Percentiles rank a stretch among this genome's conserved stretches.
Evolutionary conservation across 2,888 invertebrate genomes (phyloP).

Genomic region (Cheilosia vulpina): DNA sequence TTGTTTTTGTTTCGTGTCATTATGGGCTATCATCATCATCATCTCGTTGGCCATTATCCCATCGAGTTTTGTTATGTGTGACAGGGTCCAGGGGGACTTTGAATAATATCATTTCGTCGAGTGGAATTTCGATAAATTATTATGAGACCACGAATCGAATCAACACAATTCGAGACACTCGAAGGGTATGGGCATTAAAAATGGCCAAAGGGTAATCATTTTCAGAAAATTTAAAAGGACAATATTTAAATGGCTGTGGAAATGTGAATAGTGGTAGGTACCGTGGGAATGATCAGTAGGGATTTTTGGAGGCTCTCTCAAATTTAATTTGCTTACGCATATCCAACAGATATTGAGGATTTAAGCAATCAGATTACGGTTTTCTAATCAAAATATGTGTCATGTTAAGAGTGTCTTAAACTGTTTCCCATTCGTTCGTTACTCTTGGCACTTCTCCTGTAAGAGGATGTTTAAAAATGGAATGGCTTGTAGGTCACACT

Average conservation of each 20-base stretch:
- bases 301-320: background rate
- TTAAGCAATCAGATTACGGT: no score
- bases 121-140: constrained; percentile 70
- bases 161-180: background rate
- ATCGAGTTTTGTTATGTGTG: constrained; percentile 67
- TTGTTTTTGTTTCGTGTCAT: constrained; percentile 38
- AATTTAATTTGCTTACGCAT: background rate
- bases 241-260: constrained; percentile 9
- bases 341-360: no score
- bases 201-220: constrained; percentile 49
- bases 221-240: constrained; percentile 63
- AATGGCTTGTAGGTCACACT: no score
- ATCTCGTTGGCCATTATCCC: constrained; percentile 69
- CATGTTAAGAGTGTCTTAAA: no score
- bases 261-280: background rate
- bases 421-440: no score
- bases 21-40: constrained; percentile 71
- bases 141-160: constrained; percentile 52
- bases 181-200: background rate
- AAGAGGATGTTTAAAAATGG: no score
- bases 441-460: no score
- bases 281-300: constrained; percentile 45
- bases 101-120: constrained; percentile 69
- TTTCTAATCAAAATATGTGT: no score
- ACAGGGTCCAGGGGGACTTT: constrained; percentile 63